phyloP scores from a whole-genome alignment of 2,888 invertebrate species.

The Orthosia incerta region DNA sequence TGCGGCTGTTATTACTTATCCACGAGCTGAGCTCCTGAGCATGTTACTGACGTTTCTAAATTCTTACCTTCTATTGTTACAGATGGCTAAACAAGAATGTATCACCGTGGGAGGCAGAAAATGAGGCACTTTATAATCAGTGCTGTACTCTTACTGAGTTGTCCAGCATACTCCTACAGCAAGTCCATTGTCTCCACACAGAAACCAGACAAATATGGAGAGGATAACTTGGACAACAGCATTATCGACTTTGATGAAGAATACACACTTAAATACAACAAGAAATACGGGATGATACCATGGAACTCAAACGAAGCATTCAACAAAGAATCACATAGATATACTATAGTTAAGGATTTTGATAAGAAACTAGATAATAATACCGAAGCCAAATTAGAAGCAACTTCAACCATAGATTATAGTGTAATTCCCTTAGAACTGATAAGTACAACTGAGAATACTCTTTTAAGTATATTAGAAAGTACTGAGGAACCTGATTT shows the following conservation, averaged over 20 bases:
- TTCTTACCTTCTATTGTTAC: slow-evolving; percentile 72
- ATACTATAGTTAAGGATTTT: slow-evolving; percentile 78
- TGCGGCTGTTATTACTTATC: too few species aligned
- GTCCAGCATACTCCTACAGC: slow-evolving; percentile 65
- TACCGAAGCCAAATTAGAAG: slow-evolving; percentile 66
- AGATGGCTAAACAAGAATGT: slow-evolving; percentile 83
- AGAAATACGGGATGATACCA: slow-evolving; percentile 78
- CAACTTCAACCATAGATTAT: slow-evolving; percentile 78
- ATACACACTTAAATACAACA: slow-evolving; percentile 81
- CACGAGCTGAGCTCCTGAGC: neutral
- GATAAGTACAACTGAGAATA: slow-evolving; percentile 83
- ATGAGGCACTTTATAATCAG: slow-evolving; percentile 77
- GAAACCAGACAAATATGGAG: slow-evolving; percentile 65
- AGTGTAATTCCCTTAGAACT: slow-evolving; percentile 87
- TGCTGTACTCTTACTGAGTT: slow-evolving; percentile 78
- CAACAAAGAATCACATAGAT: slow-evolving; percentile 82
- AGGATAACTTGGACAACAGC: slow-evolving; percentile 81
- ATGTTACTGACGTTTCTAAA: neutral
- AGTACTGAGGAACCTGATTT: slow-evolving; percentile 83
- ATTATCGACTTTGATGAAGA: slow-evolving; percentile 87
- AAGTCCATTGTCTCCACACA: slow-evolving; percentile 76
- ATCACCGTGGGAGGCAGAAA: slow-evolving; percentile 83
- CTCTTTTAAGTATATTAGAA: slow-evolving; percentile 76
- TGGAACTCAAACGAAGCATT: slow-evolving; percentile 77
- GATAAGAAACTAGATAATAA: slow-evolving; percentile 60